A percentile compares a stretch with the other conserved stretches of the same genome.
These are phyloP conservation scores for Ganaspis sp. DNA, from an alignment of 1,140 invertebrate species.

Conservation along the genomic window DNA sequence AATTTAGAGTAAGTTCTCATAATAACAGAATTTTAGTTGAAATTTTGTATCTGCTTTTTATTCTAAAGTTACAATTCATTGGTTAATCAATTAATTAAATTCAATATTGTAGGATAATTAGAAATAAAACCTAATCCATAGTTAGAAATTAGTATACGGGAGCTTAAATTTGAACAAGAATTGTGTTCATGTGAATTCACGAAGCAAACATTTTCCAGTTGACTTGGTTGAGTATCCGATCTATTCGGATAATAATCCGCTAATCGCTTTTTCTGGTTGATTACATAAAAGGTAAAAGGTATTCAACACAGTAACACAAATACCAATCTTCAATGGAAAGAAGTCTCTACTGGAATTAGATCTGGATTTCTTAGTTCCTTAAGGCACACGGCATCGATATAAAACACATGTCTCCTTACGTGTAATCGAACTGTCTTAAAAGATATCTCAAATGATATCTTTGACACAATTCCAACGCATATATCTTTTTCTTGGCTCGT, in stretches of 20 bases:
- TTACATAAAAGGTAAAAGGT: not conserved
- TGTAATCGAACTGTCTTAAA: too few species aligned
- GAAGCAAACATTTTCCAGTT: not conserved
- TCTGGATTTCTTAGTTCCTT: not conserved
- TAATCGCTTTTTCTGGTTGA: not conserved
- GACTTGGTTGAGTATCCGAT: not conserved
- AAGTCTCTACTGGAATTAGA: not conserved
- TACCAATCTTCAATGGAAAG: not conserved
- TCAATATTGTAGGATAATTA: too few species aligned
- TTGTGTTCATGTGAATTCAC: too few species aligned
- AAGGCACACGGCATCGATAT: not conserved
- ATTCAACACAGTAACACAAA: not conserved
- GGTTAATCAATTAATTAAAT: too few species aligned
- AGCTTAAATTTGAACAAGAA: too few species aligned
- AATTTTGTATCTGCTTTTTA: too few species aligned
- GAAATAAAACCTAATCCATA: too few species aligned
- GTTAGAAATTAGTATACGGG: too few species aligned
- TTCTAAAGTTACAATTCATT: too few species aligned
- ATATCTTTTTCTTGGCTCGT: not conserved
- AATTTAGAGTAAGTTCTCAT: constrained; percentile 46
- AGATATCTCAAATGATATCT: not conserved
- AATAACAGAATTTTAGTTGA: not conserved
- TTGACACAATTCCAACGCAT: not conserved
- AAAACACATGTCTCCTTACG: not conserved
- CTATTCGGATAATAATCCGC: not conserved